Evolutionary conservation across 2,888 invertebrate species (phyloP), one percentile per base, ranked within the genome.

Genomic region (Cataglyphis altisquamis): DNA sequence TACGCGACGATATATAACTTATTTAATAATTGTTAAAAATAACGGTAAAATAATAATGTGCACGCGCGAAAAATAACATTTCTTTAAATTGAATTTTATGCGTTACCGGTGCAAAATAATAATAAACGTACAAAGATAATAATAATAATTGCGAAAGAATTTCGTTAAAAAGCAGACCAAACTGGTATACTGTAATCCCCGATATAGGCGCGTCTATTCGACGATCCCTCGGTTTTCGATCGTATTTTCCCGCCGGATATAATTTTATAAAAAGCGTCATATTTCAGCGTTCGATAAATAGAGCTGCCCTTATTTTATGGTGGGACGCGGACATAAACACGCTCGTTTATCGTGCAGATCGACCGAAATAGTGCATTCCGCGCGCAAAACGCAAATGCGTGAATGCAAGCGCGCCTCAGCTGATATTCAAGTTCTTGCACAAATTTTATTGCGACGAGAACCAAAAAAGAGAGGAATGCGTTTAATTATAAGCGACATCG

Each of bases 231-330:
- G 36, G 36, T 70, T 80, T 80, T 60, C 70, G 45, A 3, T 25
- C 25, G 25, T 18, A 18, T 10, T 25, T 36, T 0, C 32, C 32
- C 75, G n/a, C 15, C 52, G 60, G 41, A 62, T 78, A 63, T 68
- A 78, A 78, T 83, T 83, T 83, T 67, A 78, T 83, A 78, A 83
- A 83, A 83, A 83, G 78, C 83, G 12, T 83, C 78, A 78, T 83
- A 63, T 83, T 83, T 83, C 83, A 78, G 18, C 41, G 48, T 68
- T 62, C 60, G 52, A 55, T 78, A 83, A 83, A 83, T 78, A 82
- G 68, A 77, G 52, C 41, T n/a, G 25, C 60, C 78, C 67, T 78
- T 78, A 81, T 84, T 82, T 82, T 62, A 72, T 64, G 39, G 29
- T 41, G 10, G 29, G 5, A 52, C 32, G 25, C 32, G 57, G 48